phyloP scores from a whole-genome alignment of 35 echinoderm and acorn worm species.

The Heliocidaris tuberculata region DNA sequence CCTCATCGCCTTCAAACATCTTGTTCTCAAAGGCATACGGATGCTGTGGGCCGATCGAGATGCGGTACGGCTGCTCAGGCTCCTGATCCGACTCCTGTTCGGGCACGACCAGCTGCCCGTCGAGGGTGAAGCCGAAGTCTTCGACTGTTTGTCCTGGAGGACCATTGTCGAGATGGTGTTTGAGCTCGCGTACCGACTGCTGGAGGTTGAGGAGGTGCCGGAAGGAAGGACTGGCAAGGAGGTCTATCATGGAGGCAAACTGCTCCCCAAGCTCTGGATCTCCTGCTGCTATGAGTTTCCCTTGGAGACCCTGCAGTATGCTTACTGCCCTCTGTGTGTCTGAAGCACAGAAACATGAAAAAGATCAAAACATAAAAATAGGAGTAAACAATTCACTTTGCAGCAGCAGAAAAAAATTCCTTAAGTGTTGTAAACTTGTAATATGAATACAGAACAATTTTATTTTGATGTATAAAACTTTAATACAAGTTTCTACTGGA shows the following conservation, averaged over 20 bases:
- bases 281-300: conserved; percentile 58
- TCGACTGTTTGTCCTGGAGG: conserved; percentile 65
- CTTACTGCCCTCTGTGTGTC: conserved; percentile 91
- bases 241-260: conserved; percentile 79
- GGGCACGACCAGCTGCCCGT: conserved; percentile 76
- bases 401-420: no score
- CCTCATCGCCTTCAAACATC: conserved; percentile 66
- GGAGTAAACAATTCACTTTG: no score
- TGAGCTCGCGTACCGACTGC: conserved; percentile 81
- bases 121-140: conserved; percentile 75
- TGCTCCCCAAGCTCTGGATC: conserved; percentile 73
- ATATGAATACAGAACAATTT: no score
- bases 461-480: no score
- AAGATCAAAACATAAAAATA: neutral
- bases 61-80: conserved; percentile 26
- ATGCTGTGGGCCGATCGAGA: neutral
- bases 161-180: conserved; percentile 71
- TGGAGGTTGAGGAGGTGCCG: conserved; percentile 94
- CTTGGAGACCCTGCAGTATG: conserved; percentile 82
- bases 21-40: conserved; percentile 85
- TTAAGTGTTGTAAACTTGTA: no score
- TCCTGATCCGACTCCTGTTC: conserved; percentile 47
- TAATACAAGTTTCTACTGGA: no score
- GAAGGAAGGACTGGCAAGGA: conserved; percentile 92
- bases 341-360: conserved; percentile 45